These are phyloP conservation scores for Heliconius hermathena DNA, from an alignment of 1,140 invertebrate species.

Conservation along the genomic window DNA sequence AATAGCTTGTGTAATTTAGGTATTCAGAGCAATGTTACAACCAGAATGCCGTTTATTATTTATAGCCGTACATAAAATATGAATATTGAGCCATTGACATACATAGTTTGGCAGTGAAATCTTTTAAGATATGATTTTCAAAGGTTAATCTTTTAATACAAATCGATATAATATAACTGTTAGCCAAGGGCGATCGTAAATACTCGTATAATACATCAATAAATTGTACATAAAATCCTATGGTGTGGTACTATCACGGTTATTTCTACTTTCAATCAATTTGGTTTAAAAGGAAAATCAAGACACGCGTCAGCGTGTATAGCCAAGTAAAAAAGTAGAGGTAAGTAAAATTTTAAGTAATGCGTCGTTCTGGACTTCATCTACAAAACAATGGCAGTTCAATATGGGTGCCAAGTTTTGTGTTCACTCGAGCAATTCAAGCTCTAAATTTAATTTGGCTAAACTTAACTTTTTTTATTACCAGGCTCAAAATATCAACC, in stretches of 20 bases:
- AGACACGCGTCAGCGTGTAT: no score
- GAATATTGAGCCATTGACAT: slow-evolving; percentile 64
- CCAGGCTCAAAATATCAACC: no score
- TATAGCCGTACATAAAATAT: slow-evolving; percentile 65
- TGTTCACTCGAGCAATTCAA: no score
- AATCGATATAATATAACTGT: slow-evolving; percentile 16
- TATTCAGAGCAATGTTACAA: slow-evolving; percentile 48
- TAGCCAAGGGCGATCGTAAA: slow-evolving; percentile 35
- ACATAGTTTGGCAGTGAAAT: slow-evolving; percentile 53
- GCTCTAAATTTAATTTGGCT: no score
- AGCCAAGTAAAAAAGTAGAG: no score
- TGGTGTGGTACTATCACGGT: background rate
- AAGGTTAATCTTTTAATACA: slow-evolving; percentile 33
- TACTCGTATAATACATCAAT: background rate
- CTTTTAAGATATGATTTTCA: slow-evolving; percentile 45
- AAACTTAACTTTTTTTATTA: no score
- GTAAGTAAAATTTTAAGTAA: no score
- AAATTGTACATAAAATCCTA: background rate
- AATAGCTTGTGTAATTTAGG: slow-evolving; percentile 23
- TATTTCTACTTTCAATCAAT: background rate
- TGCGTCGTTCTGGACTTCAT: no score
- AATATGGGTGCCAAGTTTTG: no score
- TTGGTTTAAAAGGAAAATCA: background rate
- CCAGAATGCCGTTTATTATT: slow-evolving; percentile 58
- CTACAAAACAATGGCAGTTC: no score